phyloP scores from a whole-genome alignment of 2,113 vertebrate species.

The Ranitomeya imitator region DNA sequence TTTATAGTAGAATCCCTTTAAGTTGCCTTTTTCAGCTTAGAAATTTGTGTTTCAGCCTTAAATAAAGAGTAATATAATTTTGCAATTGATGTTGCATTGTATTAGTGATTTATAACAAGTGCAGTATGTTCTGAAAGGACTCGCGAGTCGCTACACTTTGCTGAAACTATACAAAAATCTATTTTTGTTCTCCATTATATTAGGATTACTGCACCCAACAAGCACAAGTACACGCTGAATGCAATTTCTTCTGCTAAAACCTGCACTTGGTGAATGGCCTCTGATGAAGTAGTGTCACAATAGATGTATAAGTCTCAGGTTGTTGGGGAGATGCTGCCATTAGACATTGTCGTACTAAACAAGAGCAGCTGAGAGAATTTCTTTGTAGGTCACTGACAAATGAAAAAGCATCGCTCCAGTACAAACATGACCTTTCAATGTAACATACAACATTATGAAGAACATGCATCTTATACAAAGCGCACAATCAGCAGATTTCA shows the following conservation, averaged over 20 bases:
- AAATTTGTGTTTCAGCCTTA: neutral
- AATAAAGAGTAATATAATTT: neutral
- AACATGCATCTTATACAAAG: neutral
- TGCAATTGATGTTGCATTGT: neutral
- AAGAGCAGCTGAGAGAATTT: neutral
- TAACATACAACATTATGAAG: neutral
- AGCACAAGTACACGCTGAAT: neutral
- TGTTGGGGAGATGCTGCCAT: conserved; percentile 7
- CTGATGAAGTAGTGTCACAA: conserved; percentile 8
- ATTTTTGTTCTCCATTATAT: conserved; percentile 6
- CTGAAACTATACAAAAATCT: neutral
- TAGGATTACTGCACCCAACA: neutral
- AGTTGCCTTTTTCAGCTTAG: neutral
- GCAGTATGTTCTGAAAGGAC: neutral
- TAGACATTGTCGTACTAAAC: neutral
- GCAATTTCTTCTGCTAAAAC: neutral
- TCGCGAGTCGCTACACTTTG: neutral
- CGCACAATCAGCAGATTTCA: conserved; percentile 3
- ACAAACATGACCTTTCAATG: conserved; percentile 29
- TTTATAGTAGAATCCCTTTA: too few species aligned
- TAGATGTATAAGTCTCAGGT: neutral
- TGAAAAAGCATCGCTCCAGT: conserved; percentile 12
- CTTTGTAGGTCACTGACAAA: conserved; percentile 35
- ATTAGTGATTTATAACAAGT: neutral
- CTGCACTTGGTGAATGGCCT: neutral